These are phyloP conservation scores for Hydractinia symbiolongicarpus DNA, from an alignment of 30 jellyfish, hydroid and myxozoan species.

Conservation along the genomic window DNA sequence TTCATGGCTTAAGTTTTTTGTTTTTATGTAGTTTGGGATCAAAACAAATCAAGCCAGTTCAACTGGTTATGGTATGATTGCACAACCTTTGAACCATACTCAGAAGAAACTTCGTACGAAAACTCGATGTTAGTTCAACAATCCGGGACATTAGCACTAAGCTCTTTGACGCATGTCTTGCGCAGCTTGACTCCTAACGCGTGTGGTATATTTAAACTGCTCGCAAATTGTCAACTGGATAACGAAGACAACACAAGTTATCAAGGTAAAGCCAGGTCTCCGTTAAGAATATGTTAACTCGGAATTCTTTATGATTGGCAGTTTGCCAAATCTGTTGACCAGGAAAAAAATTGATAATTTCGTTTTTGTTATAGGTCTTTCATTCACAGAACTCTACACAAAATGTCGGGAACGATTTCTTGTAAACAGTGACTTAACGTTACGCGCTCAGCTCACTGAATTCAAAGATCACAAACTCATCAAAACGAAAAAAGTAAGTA, in stretches of 20 bases:
- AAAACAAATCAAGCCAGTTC: conserved; percentile 62
- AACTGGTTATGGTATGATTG: conserved; percentile 88
- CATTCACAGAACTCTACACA: conserved; percentile 65
- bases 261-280: conserved; percentile 34
- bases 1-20: background rate
- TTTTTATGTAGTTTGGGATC: conserved; percentile 78
- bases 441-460: conserved; percentile 93
- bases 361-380: conserved; percentile 47
- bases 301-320: background rate
- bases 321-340: background rate
- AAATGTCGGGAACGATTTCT: conserved; percentile 83
- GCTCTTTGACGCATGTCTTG: conserved; percentile 74
- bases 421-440: conserved; percentile 89
- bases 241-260: conserved; percentile 37
- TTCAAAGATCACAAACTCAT: conserved; percentile 83
- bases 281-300: background rate
- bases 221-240: conserved; percentile 57
- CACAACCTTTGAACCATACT: conserved; percentile 76
- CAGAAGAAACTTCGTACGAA: conserved; percentile 83
- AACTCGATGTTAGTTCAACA: conserved; percentile 84
- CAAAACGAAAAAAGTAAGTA: conserved; percentile 71
- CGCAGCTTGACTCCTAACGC: conserved; percentile 94
- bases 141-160: conserved; percentile 77
- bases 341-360: no score
- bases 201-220: conserved; percentile 65